phyloP scores from a whole-genome alignment of 1,140 invertebrate species.

The Sinonovacula constricta region DNA sequence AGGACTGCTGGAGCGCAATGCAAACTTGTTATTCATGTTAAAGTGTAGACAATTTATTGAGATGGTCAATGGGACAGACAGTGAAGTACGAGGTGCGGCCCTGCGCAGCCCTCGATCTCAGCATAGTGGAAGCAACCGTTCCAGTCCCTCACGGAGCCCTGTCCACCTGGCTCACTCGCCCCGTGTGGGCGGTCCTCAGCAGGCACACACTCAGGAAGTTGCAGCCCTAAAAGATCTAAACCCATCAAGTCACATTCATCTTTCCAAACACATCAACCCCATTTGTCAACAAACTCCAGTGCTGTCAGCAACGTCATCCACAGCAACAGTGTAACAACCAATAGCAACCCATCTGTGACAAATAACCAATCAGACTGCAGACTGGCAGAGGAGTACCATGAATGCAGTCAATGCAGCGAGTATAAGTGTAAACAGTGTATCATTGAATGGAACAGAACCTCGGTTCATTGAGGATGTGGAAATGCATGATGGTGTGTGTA shows the following conservation, averaged over 20 bases:
- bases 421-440: constrained; percentile 78
- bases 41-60: constrained; percentile 99
- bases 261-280: constrained; percentile 39
- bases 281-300: constrained; percentile 32
- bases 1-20: constrained; percentile 91
- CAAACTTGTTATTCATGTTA: constrained; percentile 94
- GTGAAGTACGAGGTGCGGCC: constrained; percentile 73
- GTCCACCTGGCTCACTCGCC: constrained; percentile 59
- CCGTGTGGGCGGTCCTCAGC: constrained; percentile 61
- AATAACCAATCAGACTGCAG: constrained; percentile 58
- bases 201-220: constrained; percentile 53
- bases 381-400: constrained; percentile 79
- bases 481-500: constrained; percentile 80
- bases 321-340: constrained; percentile 46
- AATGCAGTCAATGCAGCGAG: constrained; percentile 80
- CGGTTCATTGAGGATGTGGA: constrained; percentile 80
- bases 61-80: constrained; percentile 82
- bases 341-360: constrained; percentile 33
- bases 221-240: constrained; percentile 72
- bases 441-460: constrained; percentile 70
- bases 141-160: constrained; percentile 69
- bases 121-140: constrained; percentile 65
- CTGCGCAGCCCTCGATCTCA: constrained; percentile 69
- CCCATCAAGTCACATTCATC: constrained; percentile 83
- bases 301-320: constrained; percentile 28